Evolutionary conservation across 2,113 vertebrate genomes (phyloP).

Genomic region (Turdus rufiventris): DNA sequence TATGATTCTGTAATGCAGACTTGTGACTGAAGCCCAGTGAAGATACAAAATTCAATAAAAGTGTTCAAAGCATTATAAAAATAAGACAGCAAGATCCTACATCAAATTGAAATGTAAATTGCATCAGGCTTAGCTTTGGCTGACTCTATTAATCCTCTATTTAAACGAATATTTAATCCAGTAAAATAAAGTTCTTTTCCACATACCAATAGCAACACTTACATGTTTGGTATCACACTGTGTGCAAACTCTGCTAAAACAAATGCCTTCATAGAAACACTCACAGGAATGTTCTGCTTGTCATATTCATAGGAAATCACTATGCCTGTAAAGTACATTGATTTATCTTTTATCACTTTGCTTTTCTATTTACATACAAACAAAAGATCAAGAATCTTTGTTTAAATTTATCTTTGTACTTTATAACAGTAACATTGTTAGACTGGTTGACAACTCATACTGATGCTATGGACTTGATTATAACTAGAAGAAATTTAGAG

Average conservation of each 20-base stretch:
- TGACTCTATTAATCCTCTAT: background rate
- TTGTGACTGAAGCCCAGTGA: background rate
- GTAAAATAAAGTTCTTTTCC: background rate
- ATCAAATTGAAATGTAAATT: background rate
- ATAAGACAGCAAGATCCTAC: background rate
- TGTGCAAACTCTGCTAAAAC: background rate
- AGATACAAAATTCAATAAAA: background rate
- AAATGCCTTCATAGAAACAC: background rate
- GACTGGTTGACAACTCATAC: conserved; percentile 1
- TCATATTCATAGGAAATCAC: background rate
- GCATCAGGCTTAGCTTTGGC: background rate
- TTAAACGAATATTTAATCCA: background rate
- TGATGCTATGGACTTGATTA: background rate
- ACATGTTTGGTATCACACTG: background rate
- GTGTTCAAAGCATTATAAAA: background rate
- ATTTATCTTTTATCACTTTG: background rate
- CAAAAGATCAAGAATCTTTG: conserved; percentile 23
- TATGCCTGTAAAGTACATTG: background rate
- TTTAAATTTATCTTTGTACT: background rate
- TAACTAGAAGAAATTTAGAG: background rate
- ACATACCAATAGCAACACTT: background rate
- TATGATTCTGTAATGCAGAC: background rate
- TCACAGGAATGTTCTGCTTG: background rate
- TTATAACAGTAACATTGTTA: background rate
- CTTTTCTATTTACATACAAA: conserved; percentile 8